A percentile compares a stretch with the other conserved stretches of the same genome.
Conservation (phyloP, 2,113 vertebrate species). For the Microcebus tavaratra region DNA sequence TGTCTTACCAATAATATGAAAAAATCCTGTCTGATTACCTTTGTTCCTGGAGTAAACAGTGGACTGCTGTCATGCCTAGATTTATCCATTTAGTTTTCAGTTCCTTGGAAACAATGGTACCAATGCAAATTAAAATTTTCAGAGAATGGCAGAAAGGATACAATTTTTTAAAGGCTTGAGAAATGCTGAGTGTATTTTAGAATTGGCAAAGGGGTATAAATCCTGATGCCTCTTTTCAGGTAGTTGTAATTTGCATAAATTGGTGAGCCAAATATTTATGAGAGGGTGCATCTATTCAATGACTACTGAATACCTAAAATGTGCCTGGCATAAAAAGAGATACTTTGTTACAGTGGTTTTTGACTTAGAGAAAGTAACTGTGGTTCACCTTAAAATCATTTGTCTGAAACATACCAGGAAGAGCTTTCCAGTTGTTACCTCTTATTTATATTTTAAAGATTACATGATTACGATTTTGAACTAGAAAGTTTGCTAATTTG, state of each 20-base stretch:
- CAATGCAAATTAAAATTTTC: neutral
- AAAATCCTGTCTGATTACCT: slow-evolving; percentile 24
- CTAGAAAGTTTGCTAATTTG: neutral
- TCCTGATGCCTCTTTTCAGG: slow-evolving; percentile 36
- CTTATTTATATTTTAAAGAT: slow-evolving; percentile 39
- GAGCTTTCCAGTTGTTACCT: slow-evolving; percentile 13
- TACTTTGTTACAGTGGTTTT: slow-evolving; percentile 38
- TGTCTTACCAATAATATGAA: neutral
- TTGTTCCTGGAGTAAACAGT: neutral
- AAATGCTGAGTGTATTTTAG: slow-evolving; percentile 31
- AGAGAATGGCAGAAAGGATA: slow-evolving; percentile 17
- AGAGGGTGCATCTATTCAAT: neutral
- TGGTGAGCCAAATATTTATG: slow-evolving; percentile 1
- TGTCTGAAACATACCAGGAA: neutral
- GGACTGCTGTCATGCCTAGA: neutral
- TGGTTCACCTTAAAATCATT: slow-evolving; percentile 49
- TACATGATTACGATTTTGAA: neutral
- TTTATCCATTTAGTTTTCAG: neutral
- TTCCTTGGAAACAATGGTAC: neutral
- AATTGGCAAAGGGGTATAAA: slow-evolving; percentile 26
- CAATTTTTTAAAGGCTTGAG: neutral
- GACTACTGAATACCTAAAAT: neutral
- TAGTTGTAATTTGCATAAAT: slow-evolving; percentile 30
- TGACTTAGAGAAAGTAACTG: slow-evolving; percentile 28
- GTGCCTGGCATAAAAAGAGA: slow-evolving; percentile 15